These are phyloP conservation scores for Podargus strigoides DNA, from an alignment of 2,797 vertebrate species.

Conservation along the genomic window DNA sequence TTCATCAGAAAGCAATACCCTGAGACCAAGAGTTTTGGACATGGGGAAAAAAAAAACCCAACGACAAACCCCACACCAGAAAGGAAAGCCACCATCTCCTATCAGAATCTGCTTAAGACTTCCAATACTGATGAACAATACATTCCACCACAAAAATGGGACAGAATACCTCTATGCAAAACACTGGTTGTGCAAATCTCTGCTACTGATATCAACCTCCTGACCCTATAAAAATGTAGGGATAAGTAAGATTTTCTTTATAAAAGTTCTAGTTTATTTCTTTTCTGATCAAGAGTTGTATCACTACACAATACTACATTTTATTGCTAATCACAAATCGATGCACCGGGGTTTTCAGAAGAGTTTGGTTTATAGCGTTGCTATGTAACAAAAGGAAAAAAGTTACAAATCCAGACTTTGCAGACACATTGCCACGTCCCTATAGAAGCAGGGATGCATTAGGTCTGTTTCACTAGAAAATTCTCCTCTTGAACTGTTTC, in stretches of 20 bases:
- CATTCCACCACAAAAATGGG: background rate
- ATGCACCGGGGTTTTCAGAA: conserved; percentile 75
- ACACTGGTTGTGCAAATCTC: conserved; percentile 29
- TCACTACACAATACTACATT: conserved; percentile 70
- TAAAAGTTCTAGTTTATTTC: conserved; percentile 60
- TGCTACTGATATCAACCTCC: background rate
- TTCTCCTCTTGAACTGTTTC: conserved; percentile 8
- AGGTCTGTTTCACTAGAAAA: conserved; percentile 60
- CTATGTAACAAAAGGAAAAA: conserved; percentile 71
- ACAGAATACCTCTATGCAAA: background rate
- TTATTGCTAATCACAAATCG: conserved; percentile 79
- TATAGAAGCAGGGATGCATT: conserved; percentile 45
- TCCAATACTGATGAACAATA: background rate
- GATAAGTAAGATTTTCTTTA: conserved; percentile 48
- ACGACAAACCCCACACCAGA: background rate
- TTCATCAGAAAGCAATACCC: background rate
- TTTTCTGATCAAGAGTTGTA: conserved; percentile 55
- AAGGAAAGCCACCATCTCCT: background rate
- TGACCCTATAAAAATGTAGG: conserved; percentile 52
- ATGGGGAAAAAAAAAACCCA: background rate
- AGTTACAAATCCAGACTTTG: conserved; percentile 71
- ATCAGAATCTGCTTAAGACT: background rate
- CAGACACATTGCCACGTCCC: conserved; percentile 68
- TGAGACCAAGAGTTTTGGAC: conserved; percentile 3
- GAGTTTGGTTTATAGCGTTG: conserved; percentile 79